These are phyloP conservation scores for Plebejus melissa DNA, from an alignment of 2,888 invertebrate genomes.

Conservation along the genomic window DNA sequence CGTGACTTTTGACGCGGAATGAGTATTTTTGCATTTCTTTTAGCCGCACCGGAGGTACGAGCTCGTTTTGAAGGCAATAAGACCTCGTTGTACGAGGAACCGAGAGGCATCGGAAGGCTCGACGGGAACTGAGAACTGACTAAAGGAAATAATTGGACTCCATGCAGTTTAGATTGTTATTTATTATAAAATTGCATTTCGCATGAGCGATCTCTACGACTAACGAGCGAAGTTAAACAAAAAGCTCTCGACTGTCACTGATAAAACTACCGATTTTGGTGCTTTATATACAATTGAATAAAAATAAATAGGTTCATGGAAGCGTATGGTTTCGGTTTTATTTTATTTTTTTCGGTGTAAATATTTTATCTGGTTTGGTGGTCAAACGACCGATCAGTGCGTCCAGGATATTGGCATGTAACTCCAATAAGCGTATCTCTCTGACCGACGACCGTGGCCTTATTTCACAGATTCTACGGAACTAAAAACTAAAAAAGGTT, in stretches of 20 bases:
- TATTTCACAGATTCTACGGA: neutral
- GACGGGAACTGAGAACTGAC: neutral
- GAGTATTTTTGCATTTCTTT: slow-evolving; percentile 14
- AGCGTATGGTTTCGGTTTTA: neutral
- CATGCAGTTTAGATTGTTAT: neutral
- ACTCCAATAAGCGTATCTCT: neutral
- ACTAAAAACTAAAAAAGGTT: neutral
- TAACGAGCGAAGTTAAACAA: slow-evolving; percentile 5
- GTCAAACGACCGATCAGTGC: neutral
- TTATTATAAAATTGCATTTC: slow-evolving; percentile 1
- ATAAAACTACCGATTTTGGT: neutral
- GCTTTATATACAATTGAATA: neutral
- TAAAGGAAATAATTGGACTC: neutral
- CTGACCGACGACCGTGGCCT: neutral
- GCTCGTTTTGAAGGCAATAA: neutral
- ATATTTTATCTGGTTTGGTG: neutral
- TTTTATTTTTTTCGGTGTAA: neutral
- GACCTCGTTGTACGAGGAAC: neutral
- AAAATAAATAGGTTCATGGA: neutral
- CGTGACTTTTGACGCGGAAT: slow-evolving; percentile 3
- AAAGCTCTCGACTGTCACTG: neutral
- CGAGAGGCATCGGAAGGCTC: neutral
- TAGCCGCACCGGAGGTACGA: neutral
- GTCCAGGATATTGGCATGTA: neutral
- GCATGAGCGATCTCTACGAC: neutral